Conservation (phyloP, 1,140 invertebrate species). For the Magallana angulata region DNA sequence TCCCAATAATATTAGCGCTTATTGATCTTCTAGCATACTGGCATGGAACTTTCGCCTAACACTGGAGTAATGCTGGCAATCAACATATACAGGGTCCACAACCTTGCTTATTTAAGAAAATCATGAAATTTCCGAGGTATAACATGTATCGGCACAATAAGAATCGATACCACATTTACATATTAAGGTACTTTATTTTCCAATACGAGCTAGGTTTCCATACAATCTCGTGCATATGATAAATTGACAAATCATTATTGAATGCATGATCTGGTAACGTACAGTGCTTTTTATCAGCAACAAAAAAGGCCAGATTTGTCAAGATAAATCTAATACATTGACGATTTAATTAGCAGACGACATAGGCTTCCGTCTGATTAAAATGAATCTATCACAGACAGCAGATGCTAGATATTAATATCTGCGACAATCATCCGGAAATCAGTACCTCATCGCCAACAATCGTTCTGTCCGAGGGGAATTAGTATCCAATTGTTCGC, state of each 20-base stretch:
- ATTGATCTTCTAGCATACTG: not conserved
- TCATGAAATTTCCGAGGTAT: slow-evolving; percentile 9
- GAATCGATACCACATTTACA: slow-evolving; percentile 31
- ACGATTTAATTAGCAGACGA: slow-evolving; percentile 19
- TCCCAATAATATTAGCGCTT: not conserved
- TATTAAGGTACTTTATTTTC: slow-evolving; percentile 37
- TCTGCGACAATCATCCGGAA: not conserved
- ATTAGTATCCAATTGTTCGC: not conserved
- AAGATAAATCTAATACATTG: slow-evolving; percentile 32
- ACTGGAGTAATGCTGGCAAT: not conserved
- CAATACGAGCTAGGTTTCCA: slow-evolving; percentile 22
- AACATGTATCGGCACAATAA: slow-evolving; percentile 5
- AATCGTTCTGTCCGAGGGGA: not conserved
- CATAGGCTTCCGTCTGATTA: not conserved
- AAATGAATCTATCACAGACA: not conserved
- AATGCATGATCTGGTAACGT: slow-evolving; percentile 12
- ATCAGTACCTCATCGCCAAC: not conserved
- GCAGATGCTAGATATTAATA: not conserved
- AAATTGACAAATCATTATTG: slow-evolving; percentile 11
- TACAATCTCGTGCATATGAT: slow-evolving; percentile 20
- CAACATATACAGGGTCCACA: slow-evolving; percentile 10
- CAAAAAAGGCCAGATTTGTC: slow-evolving; percentile 20
- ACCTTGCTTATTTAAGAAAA: slow-evolving; percentile 28
- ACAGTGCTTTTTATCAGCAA: slow-evolving; percentile 6
- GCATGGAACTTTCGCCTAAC: not conserved